Evolutionary conservation across 2,113 vertebrate genomes (phyloP).

Genomic region (Sporophila hypoxantha): DNA sequence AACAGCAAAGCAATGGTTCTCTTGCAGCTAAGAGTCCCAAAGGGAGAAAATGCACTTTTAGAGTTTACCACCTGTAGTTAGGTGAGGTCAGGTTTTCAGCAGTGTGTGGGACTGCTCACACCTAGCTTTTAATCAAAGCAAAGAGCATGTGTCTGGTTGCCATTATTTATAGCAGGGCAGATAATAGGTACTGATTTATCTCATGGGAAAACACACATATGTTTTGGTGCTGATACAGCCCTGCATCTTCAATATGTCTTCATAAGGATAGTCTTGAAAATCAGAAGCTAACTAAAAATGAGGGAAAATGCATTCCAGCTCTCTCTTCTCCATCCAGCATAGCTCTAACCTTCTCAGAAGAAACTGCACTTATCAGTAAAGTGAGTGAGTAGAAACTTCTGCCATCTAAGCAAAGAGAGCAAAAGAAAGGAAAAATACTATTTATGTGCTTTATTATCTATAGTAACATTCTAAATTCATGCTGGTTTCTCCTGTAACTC

Average conservation of each 20-base stretch:
- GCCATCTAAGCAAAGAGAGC: not conserved
- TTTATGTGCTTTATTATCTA: not conserved
- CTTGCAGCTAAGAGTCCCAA: not conserved
- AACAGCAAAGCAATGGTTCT: not conserved
- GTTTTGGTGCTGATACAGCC: not conserved
- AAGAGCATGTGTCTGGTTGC: not conserved
- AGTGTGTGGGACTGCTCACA: not conserved
- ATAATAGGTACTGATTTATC: not conserved
- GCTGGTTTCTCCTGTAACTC: not conserved
- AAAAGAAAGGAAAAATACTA: not conserved
- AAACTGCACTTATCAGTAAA: not conserved
- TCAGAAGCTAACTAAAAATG: not conserved
- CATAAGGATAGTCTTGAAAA: not conserved
- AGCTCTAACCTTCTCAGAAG: not conserved
- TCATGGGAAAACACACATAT: not conserved
- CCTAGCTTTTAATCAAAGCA: not conserved
- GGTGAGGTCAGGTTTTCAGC: constrained; percentile 5
- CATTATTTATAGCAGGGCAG: not conserved
- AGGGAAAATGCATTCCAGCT: not conserved
- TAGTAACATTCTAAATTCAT: not conserved
- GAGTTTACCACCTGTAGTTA: not conserved
- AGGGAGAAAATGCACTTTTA: not conserved
- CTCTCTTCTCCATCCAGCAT: not conserved
- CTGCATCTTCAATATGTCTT: not conserved
- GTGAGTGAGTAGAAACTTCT: not conserved